Conservation (phyloP, 2,113 vertebrate species). For the Platycercus adscitus region DNA sequence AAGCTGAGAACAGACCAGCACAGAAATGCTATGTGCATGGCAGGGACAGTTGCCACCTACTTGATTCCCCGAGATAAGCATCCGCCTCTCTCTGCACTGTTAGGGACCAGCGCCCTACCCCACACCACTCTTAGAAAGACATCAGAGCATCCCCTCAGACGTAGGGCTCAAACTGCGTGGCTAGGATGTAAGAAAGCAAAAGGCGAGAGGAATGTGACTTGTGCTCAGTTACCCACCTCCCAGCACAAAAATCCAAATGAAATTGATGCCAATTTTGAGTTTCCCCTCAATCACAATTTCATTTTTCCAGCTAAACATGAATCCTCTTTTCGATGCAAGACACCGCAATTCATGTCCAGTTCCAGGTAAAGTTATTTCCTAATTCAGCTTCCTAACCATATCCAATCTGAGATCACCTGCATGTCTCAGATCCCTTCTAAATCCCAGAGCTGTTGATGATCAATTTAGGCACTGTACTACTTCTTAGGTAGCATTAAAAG, state of each 20-base stretch:
- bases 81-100: not conserved
- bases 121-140: not conserved
- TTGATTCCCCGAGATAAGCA: accelerated
- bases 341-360: not conserved
- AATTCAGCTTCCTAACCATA: not conserved
- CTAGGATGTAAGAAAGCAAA: not conserved
- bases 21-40: accelerated
- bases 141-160: not conserved
- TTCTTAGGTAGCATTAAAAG: not conserved
- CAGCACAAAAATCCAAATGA: not conserved
- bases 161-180: not conserved
- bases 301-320: not conserved
- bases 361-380: not conserved
- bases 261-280: not conserved
- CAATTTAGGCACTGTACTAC: not conserved
- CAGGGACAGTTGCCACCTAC: not conserved
- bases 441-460: not conserved
- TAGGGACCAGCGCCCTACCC: not conserved
- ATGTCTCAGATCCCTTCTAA: not conserved
- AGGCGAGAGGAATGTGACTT: not conserved
- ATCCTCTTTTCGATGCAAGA: not conserved
- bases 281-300: not conserved
- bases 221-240: not conserved
- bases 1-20: not conserved
- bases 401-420: not conserved